phyloP scores from a whole-genome alignment of 2,888 invertebrate genomes.

The Nysson spinosus region DNA sequence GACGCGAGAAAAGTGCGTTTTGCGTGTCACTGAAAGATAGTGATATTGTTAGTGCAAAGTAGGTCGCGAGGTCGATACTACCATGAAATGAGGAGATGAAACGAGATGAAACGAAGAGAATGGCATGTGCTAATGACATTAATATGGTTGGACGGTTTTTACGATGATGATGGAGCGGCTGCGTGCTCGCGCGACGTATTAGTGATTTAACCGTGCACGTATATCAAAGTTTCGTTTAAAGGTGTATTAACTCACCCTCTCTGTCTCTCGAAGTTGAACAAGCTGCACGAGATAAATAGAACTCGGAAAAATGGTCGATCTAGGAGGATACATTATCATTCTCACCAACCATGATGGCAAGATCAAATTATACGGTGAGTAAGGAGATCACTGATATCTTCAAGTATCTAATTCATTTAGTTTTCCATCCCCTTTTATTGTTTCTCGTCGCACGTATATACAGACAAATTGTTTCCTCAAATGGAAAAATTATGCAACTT shows the following conservation, averaged over 20 bases:
- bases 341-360: constrained; percentile 96
- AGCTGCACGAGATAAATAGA: constrained; percentile 22
- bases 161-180: constrained; percentile 37
- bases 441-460: too few species aligned
- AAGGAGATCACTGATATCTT: constrained; percentile 13
- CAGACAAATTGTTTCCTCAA: too few species aligned
- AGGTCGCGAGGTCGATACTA: constrained; percentile 54
- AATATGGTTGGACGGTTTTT: constrained; percentile 37
- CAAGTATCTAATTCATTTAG: too few species aligned
- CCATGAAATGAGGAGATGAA: constrained; percentile 47
- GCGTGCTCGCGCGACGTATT: too few species aligned
- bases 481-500: too few species aligned
- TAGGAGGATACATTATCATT: constrained; percentile 96
- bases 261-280: constrained; percentile 28
- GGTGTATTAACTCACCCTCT: too few species aligned
- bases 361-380: constrained; percentile 92
- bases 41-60: constrained; percentile 36
- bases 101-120: constrained; percentile 49
- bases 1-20: constrained; percentile 14
- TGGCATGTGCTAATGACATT: constrained; percentile 50
- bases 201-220: constrained; percentile 37
- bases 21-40: constrained; percentile 32
- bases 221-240: constrained; percentile 24
- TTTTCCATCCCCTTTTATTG: too few species aligned
- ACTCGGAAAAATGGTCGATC: constrained; percentile 84